Conservation (phyloP, 2,113 vertebrate species). For the Lasiurus borealis region DNA sequence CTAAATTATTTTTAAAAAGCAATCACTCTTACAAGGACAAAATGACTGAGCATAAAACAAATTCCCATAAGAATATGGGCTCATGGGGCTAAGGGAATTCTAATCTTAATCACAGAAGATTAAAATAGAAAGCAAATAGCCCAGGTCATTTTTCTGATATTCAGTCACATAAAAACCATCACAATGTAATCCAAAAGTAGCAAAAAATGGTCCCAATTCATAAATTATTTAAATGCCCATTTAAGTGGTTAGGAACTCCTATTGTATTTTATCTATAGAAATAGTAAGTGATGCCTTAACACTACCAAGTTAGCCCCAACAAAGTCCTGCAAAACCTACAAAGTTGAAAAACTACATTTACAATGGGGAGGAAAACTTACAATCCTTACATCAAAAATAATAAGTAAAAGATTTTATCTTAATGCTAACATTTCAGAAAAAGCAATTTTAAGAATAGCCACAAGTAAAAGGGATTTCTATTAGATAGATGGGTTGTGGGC, state of each 20-base stretch:
- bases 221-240: constrained; percentile 42
- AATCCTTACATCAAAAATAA: background rate
- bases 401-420: constrained; percentile 41
- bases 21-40: constrained; percentile 52
- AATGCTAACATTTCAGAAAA: constrained; percentile 55
- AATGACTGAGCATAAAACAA: constrained; percentile 38
- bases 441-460: constrained; percentile 45
- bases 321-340: constrained; percentile 51
- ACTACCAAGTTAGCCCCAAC: background rate
- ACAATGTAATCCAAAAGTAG: constrained; percentile 56
- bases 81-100: constrained; percentile 48
- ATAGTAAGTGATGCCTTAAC: constrained; percentile 24
- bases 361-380: background rate
- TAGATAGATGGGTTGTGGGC: background rate
- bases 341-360: constrained; percentile 14
- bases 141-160: constrained; percentile 61
- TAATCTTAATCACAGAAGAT: constrained; percentile 65
- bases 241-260: constrained; percentile 18
- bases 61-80: constrained; percentile 16
- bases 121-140: constrained; percentile 62
- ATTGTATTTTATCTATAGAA: constrained; percentile 19
- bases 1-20: constrained; percentile 32
- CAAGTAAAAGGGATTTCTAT: constrained; percentile 22
- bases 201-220: constrained; percentile 47
- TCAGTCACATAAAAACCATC: constrained; percentile 48